A percentile compares a stretch with the other conserved stretches of the same genome.
Conservation (phyloP, 2,113 vertebrate genomes). For the Heterochromis multidens region DNA sequence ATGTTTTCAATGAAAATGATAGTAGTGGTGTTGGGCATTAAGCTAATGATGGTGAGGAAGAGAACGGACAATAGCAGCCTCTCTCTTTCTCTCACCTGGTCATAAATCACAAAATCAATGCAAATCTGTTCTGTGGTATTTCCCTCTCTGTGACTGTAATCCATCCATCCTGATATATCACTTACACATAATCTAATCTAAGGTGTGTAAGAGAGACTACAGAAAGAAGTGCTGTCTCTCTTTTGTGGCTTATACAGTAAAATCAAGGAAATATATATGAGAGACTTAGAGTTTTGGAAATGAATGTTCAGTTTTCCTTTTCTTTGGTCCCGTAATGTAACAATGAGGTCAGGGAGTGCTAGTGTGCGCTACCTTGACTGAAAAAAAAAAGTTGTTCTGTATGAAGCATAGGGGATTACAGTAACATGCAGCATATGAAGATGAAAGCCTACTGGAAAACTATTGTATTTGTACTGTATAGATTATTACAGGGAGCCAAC, state of each 20-base stretch:
- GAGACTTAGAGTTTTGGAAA: background rate
- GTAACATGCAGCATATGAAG: no score
- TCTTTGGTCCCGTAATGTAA: background rate
- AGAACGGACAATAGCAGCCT: background rate
- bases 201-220: background rate
- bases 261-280: background rate
- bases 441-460: no score
- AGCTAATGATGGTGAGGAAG: background rate
- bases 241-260: background rate
- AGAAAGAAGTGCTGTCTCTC: background rate
- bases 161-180: background rate
- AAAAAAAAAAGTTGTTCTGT: no score
- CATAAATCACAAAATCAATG: conserved; percentile 33
- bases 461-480: no score
- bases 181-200: conserved; percentile 7
- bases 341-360: background rate
- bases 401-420: no score
- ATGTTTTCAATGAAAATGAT: background rate
- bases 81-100: background rate
- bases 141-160: background rate
- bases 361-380: no score
- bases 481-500: no score
- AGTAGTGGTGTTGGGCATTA: background rate
- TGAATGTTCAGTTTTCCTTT: background rate
- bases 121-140: conserved; percentile 23